These are phyloP conservation scores for Lates calcarifer DNA, from an alignment of 2,113 vertebrate species.

Conservation along the genomic window DNA sequence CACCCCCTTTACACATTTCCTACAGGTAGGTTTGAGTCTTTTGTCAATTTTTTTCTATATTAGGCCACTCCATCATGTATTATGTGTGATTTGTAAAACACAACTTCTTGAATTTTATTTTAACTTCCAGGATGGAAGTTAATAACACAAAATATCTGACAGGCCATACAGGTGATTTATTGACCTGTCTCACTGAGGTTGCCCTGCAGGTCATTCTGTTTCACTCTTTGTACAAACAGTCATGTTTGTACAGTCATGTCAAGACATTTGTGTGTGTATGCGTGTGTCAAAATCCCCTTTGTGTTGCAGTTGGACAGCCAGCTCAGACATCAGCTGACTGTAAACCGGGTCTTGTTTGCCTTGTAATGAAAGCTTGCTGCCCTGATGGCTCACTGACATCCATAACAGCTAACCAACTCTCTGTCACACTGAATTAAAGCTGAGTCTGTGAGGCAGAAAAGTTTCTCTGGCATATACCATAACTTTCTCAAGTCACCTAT, in stretches of 20 bases:
- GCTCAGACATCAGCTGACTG: slow-evolving; percentile 17
- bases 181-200: slow-evolving; percentile 2
- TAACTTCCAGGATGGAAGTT: not conserved
- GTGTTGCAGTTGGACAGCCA: slow-evolving; percentile 36
- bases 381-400: slow-evolving; percentile 49
- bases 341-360: slow-evolving; percentile 53
- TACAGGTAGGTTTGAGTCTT: slow-evolving; percentile 45
- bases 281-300: slow-evolving; percentile 8
- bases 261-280: not conserved
- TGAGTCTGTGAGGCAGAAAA: slow-evolving; percentile 16
- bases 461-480: slow-evolving; percentile 8
- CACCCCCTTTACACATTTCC: slow-evolving; percentile 48
- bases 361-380: slow-evolving; percentile 45
- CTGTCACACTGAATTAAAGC: slow-evolving; percentile 60
- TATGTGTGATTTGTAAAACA: too few species aligned
- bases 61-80: not conserved
- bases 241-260: too few species aligned
- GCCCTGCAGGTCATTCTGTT: not conserved
- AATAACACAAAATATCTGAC: not conserved
- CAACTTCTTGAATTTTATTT: not conserved
- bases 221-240: not conserved
- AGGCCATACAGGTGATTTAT: not conserved
- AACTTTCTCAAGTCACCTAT: not conserved
- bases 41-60: not conserved
- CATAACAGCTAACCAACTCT: slow-evolving; percentile 35